Base-by-base conservation (phyloP, 2,888 invertebrate species). In the Scaptomyza flava region DNA sequence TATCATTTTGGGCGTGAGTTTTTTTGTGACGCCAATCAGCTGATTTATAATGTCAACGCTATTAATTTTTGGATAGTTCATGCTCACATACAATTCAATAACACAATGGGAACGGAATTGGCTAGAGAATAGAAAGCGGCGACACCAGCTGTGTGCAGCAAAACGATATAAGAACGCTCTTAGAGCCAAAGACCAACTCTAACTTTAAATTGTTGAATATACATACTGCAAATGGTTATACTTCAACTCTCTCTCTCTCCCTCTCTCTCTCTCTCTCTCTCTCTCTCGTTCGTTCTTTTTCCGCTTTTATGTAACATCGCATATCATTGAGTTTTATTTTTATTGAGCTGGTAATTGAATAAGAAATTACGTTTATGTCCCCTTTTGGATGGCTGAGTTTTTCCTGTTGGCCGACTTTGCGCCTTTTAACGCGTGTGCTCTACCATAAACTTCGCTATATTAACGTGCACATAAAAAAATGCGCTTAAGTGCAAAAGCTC, bases 321-420 rank as follows among this genome's bases (percentile, higher is more conserved):
- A 83, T 78, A 65, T 80, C 85, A 73, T 82, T 78, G 82, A 76
- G 76, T 71, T 82, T 82, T 78, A 79, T 85, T 78, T 82, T 85
- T 85, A 85, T 82, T 82, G 82, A 82, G 72, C 72, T 67, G 81
- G 85, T 82, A 82, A 82, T 82, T 85, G 82, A 85, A 82, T 82
- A 80, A 82, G 79, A 72, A 80, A 82, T 80, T 78, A 77, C 74
- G 68, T 71, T 82, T 82, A 82, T 70, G 78, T 63, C 68, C 75
- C 68, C 75, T 58, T 67, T 60, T 60, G 56, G 58, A 56, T 48
- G 61, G 58, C 57, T 60, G 48, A 41, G 43, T 34, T 50, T 33
- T 33, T 42, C 38, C 41, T 56, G 45, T 14, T 2, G 47, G 51
- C 27, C 47, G 50, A 74, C 75, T 77, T 80, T 80, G 57, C 68